These are phyloP conservation scores for Drosophila quadrilineata DNA, from an alignment of 1,140 invertebrate species.

Conservation along the genomic window DNA sequence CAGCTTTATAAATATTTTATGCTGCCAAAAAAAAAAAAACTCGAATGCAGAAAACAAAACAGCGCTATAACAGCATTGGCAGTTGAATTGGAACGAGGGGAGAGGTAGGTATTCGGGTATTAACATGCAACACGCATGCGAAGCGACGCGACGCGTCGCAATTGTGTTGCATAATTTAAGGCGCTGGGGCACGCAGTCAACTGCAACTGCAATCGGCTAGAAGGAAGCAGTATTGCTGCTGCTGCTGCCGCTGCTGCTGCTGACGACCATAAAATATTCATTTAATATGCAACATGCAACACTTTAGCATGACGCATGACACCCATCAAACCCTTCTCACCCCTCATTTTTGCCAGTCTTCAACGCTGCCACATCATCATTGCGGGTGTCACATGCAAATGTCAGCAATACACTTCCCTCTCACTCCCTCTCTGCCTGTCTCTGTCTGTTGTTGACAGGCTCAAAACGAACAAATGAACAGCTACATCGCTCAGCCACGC, in stretches of 20 bases:
- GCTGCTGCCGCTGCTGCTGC: constrained; percentile 18
- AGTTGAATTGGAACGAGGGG: constrained; percentile 21
- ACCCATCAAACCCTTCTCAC: background rate
- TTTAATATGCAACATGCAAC: constrained; percentile 78
- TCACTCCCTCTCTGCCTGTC: too few relatives aligned
- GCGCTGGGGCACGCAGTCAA: constrained; percentile 49
- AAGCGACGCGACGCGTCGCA: constrained; percentile 40
- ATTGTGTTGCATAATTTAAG: constrained; percentile 73
- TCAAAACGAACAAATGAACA: constrained; percentile 28
- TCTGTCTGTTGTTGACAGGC: constrained; percentile 35
- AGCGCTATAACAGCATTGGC: too few relatives aligned
- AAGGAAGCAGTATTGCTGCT: constrained; percentile 20
- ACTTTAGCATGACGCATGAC: constrained; percentile 67
- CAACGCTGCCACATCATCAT: constrained; percentile 48
- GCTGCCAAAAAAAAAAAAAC: too few relatives aligned
- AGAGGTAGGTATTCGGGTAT: constrained; percentile 34
- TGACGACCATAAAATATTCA: constrained; percentile 71
- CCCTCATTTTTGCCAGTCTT: background rate
- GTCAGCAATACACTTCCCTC: too few relatives aligned
- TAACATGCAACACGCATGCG: constrained; percentile 72
- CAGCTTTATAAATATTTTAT: constrained; percentile 61
- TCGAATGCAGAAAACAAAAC: too few relatives aligned
- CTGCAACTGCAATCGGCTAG: constrained; percentile 43
- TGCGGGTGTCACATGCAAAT: constrained; percentile 35
- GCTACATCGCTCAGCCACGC: background rate